Evolutionary conservation across 2,888 invertebrate genomes (phyloP), one percentile per base, ranked within the genome.

Genomic region (Fragum sueziense): DNA sequence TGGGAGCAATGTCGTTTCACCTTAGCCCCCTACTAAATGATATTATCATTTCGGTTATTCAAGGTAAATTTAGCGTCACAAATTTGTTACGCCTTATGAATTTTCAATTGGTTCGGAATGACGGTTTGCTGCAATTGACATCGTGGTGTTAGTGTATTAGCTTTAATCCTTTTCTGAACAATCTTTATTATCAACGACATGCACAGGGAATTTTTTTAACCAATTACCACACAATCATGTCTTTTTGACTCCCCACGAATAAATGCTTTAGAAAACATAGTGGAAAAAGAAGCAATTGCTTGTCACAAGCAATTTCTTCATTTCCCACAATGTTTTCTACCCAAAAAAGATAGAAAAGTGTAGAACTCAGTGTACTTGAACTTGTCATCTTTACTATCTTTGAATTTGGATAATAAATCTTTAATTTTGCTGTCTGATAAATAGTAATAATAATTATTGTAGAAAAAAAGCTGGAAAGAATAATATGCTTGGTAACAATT

Each of bases 11-110:
- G 41, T 41, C 41, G 34, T 31, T 69, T 69, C 69, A 67, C 37
- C 47, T n/a, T 47, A 52, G 75, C 70, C 73, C 73, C 76, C 73
- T n/a, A 65, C 65, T 65, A 72, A 78, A 70, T 33, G 67, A 72
- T 70, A 41, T 70, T 47, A 31, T 52, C 70, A 70, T 67, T 62
- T 67, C 27, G 29, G 51, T 61, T 59, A 79, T 82, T 79, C 76
- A 74, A 29, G 76, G 37, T 82, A 76, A 82, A 82, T 79, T 76
- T 57, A 79, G 71, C 79, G 67, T 61, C 70, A 62, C 76, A 82
- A 82, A 82, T 82, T 76, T 80, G 80, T 74, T 73, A 34, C 76
- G 62, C 76, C 65, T 74, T 70, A 70, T 76, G 70, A 61, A 74
- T 70, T 70, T 73, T 70, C 31, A 41, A 65, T 65, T 65, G 65